Percentiles rank a stretch among this genome's conserved stretches.
phyloP scores from a whole-genome alignment of 2,113 vertebrate genomes.

The Cnemophilus loriae region DNA sequence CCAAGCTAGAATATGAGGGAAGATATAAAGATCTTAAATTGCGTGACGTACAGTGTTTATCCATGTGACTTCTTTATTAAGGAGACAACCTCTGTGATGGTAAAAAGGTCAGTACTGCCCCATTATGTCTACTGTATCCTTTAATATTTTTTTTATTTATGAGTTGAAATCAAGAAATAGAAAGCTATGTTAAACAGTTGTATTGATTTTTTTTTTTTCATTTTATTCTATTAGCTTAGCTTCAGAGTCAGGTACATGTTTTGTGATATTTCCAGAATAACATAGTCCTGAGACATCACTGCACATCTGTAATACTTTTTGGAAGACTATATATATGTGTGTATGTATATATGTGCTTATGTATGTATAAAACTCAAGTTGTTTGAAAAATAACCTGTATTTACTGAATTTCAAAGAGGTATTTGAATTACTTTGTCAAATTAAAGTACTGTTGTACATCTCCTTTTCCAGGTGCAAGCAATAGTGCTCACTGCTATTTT shows the following conservation, averaged over 20 bases:
- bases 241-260: neutral
- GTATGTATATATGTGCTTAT: neutral
- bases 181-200: neutral
- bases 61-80: neutral
- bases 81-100: neutral
- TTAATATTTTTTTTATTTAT: constrained; percentile 12
- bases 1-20: neutral
- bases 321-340: neutral
- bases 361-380: neutral
- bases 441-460: constrained; percentile 42
- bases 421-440: constrained; percentile 48
- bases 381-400: constrained; percentile 19
- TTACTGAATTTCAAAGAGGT: constrained; percentile 32
- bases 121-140: neutral
- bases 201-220: neutral
- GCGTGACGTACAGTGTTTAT: neutral
- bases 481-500: constrained; percentile 10
- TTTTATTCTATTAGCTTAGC: constrained; percentile 9
- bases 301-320: neutral
- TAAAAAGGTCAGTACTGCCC: neutral
- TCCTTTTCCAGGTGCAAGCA: constrained; percentile 34
- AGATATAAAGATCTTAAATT: constrained; percentile 5
- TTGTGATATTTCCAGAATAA: neutral
- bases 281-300: neutral
- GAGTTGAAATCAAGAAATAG: constrained; percentile 9